Evolutionary conservation across 23 tunicate species (phyloP).

Genomic region (Ciona savignyi): DNA sequence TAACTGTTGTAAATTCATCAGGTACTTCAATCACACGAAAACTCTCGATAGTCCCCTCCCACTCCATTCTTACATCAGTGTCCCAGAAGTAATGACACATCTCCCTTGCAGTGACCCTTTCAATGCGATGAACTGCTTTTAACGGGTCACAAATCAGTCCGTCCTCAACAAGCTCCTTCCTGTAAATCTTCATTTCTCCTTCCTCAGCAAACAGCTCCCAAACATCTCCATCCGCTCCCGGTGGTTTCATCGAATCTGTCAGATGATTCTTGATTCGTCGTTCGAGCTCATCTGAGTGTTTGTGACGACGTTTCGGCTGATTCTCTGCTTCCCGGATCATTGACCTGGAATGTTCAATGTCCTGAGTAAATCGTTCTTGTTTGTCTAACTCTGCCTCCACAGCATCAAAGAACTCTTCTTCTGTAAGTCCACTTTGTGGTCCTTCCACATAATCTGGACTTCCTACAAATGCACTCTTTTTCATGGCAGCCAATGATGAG

Average conservation of each 20-base stretch:
- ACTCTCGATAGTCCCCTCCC: slow-evolving; percentile 73
- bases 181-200: slow-evolving; percentile 58
- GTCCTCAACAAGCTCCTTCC: slow-evolving; percentile 53
- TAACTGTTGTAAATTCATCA: slow-evolving; percentile 52
- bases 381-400: slow-evolving; percentile 88
- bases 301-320: slow-evolving; percentile 22
- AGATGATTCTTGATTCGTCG: slow-evolving; percentile 51
- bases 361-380: slow-evolving; percentile 77
- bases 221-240: slow-evolving; percentile 10
- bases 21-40: slow-evolving; percentile 42
- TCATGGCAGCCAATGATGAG: slow-evolving; percentile 28
- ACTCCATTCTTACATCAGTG: slow-evolving; percentile 57
- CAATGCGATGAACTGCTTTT: slow-evolving; percentile 50
- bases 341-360: slow-evolving; percentile 43
- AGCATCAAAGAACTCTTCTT: slow-evolving; percentile 89
- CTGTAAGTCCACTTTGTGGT: slow-evolving; percentile 76
- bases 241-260: slow-evolving; percentile 27
- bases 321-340: slow-evolving; percentile 30
- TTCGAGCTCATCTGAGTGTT: slow-evolving; percentile 28
- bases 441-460: slow-evolving; percentile 69
- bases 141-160: slow-evolving; percentile 80
- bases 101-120: slow-evolving; percentile 55
- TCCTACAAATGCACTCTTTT: slow-evolving; percentile 50
- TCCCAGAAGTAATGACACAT: slow-evolving; percentile 92
- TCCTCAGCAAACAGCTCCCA: slow-evolving; percentile 86